Conservation (phyloP, 2,113 vertebrate species). For the Microcebus murinus region DNA sequence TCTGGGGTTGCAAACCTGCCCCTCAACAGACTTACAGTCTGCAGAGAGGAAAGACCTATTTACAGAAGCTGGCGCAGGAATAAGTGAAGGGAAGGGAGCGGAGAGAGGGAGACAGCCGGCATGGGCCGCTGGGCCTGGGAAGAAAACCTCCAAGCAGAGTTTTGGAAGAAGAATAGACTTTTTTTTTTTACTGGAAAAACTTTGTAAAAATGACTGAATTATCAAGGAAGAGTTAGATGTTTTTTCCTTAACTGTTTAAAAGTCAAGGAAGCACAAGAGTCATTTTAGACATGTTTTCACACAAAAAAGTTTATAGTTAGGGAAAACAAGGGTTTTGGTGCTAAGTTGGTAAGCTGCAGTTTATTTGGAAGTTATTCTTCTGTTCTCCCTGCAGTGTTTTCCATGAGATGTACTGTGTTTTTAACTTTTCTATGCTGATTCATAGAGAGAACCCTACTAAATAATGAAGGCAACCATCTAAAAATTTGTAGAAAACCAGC, state of each 20-base stretch:
- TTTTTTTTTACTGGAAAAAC: background rate
- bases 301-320: background rate
- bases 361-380: background rate
- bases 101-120: too few relatives aligned
- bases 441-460: background rate
- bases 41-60: background rate
- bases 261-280: background rate
- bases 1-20: background rate
- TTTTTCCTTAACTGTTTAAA: background rate
- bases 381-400: background rate
- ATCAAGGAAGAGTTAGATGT: background rate
- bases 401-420: background rate
- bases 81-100: rapidly evolving
- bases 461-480: background rate
- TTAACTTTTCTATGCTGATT: background rate
- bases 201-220: background rate
- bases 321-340: background rate
- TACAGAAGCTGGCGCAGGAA: background rate
- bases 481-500: background rate
- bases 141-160: background rate
- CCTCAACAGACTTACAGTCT: background rate
- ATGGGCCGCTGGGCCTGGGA: background rate
- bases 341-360: background rate
- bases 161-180: background rate
- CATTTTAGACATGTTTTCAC: background rate